These are phyloP conservation scores for Pterobdella sp. DNA, from an alignment of 2,888 invertebrate genomes.

Conservation along the genomic window DNA sequence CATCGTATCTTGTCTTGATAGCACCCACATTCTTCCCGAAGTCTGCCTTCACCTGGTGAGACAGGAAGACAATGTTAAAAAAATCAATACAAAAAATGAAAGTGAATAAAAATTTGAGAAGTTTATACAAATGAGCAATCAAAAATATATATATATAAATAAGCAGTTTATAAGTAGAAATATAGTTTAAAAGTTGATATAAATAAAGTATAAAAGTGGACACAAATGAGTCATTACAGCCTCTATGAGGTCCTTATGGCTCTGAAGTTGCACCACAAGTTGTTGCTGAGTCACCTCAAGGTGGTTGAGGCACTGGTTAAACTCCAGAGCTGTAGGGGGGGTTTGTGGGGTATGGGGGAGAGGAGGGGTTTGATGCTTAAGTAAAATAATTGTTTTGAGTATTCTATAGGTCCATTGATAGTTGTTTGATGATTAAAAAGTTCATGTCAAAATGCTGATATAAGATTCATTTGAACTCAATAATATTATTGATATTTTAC, in stretches of 20 bases:
- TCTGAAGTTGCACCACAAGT: slow-evolving; percentile 42
- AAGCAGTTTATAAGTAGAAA: not conserved
- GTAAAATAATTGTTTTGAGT: too few species aligned
- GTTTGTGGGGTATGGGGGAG: not conserved
- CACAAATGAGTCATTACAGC: slow-evolving; percentile 38
- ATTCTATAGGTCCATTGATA: too few species aligned
- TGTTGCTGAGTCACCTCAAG: slow-evolving; percentile 50
- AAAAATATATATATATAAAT: not conserved
- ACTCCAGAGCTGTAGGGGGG: slow-evolving; percentile 66
- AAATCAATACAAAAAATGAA: not conserved
- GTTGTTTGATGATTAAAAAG: too few species aligned
- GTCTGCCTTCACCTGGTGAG: slow-evolving; percentile 23
- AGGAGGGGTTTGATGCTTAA: too few species aligned
- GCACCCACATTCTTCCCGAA: slow-evolving; percentile 23
- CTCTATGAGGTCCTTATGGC: slow-evolving; percentile 47
- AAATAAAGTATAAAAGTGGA: not conserved
- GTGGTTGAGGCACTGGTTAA: slow-evolving; percentile 73
- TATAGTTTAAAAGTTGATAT: not conserved
- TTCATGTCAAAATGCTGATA: too few species aligned
- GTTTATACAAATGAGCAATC: too few species aligned
- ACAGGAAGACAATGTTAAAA: not conserved
- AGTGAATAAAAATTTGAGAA: not conserved
- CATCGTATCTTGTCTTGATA: slow-evolving; percentile 26
- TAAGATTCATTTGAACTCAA: too few species aligned
- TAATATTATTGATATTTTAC: too few species aligned